A percentile compares a stretch with the other conserved stretches of the same genome.
Conservation (phyloP, 2,113 vertebrate genomes). For the Saimiri boliviensis region DNA sequence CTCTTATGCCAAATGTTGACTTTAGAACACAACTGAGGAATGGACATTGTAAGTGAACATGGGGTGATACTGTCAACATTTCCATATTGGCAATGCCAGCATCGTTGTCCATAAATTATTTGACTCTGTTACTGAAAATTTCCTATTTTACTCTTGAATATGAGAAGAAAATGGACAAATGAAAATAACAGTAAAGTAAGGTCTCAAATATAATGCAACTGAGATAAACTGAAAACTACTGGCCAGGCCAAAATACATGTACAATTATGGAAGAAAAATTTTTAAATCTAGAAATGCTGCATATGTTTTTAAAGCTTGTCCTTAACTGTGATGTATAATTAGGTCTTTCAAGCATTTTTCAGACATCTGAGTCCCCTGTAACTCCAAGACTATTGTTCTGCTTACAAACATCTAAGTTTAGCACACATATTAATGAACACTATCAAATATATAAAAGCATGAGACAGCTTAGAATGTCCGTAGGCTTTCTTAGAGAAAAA, state of each 20-base stretch:
- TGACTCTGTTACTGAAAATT: background rate
- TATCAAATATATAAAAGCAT: background rate
- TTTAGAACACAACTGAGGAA: background rate
- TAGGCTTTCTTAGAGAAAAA: background rate
- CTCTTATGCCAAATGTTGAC: background rate
- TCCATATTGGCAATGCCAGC: background rate
- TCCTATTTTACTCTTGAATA: background rate
- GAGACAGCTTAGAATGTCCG: background rate
- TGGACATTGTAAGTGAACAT: fast-evolving
- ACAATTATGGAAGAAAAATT: background rate
- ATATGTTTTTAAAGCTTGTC: background rate
- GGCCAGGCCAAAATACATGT: background rate
- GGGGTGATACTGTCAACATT: background rate
- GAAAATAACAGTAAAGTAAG: background rate
- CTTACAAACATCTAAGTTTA: constrained; percentile 14
- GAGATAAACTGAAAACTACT: background rate
- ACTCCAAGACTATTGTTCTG: background rate
- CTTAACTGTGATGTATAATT: background rate
- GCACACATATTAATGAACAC: background rate
- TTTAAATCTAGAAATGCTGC: background rate
- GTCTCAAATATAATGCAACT: background rate
- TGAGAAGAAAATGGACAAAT: background rate
- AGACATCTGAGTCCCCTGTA: background rate
- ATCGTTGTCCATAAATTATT: background rate
- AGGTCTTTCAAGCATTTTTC: background rate